phyloP scores from a whole-genome alignment of 2,888 invertebrate species.

The Oscheius myriophilus region DNA sequence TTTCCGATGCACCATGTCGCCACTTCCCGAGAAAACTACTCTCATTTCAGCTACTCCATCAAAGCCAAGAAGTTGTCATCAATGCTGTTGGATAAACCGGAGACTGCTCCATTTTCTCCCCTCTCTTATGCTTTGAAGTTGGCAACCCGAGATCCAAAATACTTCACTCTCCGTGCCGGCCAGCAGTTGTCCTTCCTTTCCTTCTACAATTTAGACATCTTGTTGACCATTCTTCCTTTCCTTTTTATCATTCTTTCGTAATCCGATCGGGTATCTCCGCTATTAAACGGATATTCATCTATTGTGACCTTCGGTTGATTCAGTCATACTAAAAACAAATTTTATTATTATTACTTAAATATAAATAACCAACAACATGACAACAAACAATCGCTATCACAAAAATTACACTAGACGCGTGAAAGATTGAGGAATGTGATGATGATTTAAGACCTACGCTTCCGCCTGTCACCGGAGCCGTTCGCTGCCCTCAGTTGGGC shows the following conservation, averaged over 20 bases:
- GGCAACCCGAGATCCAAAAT: slow-evolving; percentile 47
- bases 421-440: slow-evolving; percentile 11
- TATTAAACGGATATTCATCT: background rate
- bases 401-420: slow-evolving; percentile 1
- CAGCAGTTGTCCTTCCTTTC: slow-evolving; percentile 50
- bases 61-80: slow-evolving; percentile 57
- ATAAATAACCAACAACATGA: slow-evolving; percentile 14
- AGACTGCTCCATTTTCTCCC: slow-evolving; percentile 40
- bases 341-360: background rate
- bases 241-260: background rate
- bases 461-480: background rate
- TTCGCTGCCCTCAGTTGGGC: no score
- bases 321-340: slow-evolving; percentile 3
- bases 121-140: slow-evolving; percentile 60
- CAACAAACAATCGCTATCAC: slow-evolving; percentile 1
- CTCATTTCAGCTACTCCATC: slow-evolving; percentile 44
- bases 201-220: slow-evolving; percentile 44
- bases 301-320: background rate
- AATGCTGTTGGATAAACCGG: slow-evolving; percentile 64
- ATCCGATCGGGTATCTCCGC: background rate
- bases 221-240: background rate
- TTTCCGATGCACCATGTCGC: no score
- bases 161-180: slow-evolving; percentile 60
- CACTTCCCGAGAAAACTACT: background rate
- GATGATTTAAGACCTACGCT: slow-evolving; percentile 1